These are phyloP conservation scores for Siniperca scherzeri DNA, from an alignment of 2,797 vertebrate genomes.

Conservation along the genomic window DNA sequence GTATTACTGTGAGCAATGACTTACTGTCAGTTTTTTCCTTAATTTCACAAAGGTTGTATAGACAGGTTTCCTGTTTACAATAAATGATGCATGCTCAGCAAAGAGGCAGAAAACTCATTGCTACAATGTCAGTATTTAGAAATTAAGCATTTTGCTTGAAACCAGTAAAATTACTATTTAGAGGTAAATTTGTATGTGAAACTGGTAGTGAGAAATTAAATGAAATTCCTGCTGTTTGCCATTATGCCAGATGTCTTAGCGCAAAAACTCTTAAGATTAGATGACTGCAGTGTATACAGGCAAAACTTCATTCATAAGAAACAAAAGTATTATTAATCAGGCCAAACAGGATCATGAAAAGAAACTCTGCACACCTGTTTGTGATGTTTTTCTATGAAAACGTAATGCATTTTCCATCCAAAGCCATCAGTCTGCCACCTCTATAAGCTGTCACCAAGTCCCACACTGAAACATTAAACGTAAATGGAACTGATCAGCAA, in stretches of 20 bases:
- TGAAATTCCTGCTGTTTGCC: neutral
- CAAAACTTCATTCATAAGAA: neutral
- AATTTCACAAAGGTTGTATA: neutral
- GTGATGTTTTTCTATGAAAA: neutral
- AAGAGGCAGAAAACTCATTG: neutral
- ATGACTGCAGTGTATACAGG: neutral
- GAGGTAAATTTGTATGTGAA: neutral
- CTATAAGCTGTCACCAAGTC: neutral
- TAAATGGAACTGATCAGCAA: neutral
- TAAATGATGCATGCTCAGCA: neutral
- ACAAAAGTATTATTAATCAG: neutral
- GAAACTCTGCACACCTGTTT: constrained; percentile 6
- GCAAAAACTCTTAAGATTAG: neutral
- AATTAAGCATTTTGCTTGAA: neutral
- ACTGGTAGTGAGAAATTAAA: neutral
- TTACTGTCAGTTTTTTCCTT: constrained; percentile 14
- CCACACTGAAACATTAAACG: neutral
- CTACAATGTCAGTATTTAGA: neutral
- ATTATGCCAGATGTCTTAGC: neutral
- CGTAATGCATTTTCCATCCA: neutral
- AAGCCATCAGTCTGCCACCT: neutral
- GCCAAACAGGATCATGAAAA: neutral
- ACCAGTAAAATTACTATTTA: neutral
- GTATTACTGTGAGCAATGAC: constrained; percentile 14
- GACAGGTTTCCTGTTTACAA: neutral